Conservation (phyloP, 2,113 vertebrate species). For the Phyllostomus hastatus region DNA sequence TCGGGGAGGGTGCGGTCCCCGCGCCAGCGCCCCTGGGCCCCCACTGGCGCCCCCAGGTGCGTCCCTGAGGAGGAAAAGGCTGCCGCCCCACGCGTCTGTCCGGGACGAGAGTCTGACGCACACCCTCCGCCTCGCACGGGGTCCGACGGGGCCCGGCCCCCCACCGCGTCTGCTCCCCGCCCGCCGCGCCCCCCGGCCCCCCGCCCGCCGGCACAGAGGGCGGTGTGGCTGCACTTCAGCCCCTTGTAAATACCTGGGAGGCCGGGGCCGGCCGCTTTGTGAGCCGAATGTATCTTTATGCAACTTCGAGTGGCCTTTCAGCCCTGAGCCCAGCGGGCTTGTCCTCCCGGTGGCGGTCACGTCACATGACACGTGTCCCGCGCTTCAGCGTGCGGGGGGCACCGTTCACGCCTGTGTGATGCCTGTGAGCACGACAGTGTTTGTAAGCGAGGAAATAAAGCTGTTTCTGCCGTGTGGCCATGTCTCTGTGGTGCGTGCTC, state of each 20-base stretch:
- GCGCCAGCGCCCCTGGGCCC: fast-evolving
- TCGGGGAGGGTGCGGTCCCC: neutral
- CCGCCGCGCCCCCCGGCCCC: neutral
- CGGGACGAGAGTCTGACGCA: too few relatives aligned
- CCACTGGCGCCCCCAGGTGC: too few relatives aligned
- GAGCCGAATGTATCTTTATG: constrained; percentile 87
- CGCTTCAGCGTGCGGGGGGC: constrained; percentile 84
- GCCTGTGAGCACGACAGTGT: constrained; percentile 88
- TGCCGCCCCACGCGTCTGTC: too few relatives aligned
- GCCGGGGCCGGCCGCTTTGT: constrained; percentile 68
- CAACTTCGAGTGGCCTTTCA: constrained; percentile 87
- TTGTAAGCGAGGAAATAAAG: constrained; percentile 86
- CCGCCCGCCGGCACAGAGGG: neutral
- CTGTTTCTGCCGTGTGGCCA: constrained; percentile 55
- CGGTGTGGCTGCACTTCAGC: neutral
- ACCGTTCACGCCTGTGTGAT: constrained; percentile 84
- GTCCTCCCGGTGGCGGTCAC: constrained; percentile 82
- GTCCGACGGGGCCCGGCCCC: neutral
- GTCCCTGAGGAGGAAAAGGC: neutral
- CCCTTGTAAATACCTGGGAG: constrained; percentile 79
- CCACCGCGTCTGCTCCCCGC: fast-evolving
- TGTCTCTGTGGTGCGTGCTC: too few relatives aligned
- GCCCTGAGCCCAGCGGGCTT: constrained; percentile 81
- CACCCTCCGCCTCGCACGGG: neutral
- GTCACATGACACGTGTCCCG: constrained; percentile 81